Evolutionary conservation across 2,797 vertebrate genomes (phyloP).

Genomic region (Oryzias sinensis): DNA sequence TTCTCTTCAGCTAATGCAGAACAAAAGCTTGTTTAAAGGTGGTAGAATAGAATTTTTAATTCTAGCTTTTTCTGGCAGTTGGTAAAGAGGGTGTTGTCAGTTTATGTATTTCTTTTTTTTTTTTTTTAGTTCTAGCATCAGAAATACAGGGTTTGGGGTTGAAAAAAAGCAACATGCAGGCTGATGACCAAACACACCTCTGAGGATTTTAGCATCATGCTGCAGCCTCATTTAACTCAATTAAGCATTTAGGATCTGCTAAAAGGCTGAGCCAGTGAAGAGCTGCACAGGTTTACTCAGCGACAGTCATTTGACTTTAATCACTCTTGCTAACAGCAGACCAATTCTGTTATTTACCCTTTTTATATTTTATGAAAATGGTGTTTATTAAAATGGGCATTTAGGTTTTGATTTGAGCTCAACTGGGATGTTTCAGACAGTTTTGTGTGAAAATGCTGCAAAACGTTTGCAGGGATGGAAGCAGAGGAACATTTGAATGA

Average conservation of each 20-base stretch:
- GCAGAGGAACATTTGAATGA: slow-evolving; percentile 4
- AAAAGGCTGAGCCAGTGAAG: neutral
- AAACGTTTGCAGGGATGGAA: slow-evolving; percentile 10
- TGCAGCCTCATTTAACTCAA: neutral
- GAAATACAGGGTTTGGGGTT: too few species aligned
- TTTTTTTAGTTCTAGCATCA: neutral
- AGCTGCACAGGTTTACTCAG: neutral
- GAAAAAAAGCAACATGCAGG: neutral
- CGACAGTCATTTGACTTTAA: neutral
- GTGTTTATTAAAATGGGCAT: neutral
- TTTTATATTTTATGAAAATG: neutral
- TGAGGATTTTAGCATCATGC: neutral
- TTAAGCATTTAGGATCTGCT: neutral
- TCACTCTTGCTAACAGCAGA: neutral
- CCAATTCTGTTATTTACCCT: neutral
- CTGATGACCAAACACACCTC: neutral
- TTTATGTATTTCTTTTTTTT: neutral
- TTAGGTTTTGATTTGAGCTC: slow-evolving; percentile 1
- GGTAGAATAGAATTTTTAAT: too few species aligned
- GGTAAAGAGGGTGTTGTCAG: neutral
- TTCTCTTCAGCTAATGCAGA: too few species aligned
- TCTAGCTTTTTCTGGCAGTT: too few species aligned
- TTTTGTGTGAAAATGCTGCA: neutral
- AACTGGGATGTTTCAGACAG: neutral
- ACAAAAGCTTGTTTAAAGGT: too few species aligned